Evolutionary conservation across 1,140 invertebrate species (phyloP).

Genomic region (Rhopalosiphum padi): DNA sequence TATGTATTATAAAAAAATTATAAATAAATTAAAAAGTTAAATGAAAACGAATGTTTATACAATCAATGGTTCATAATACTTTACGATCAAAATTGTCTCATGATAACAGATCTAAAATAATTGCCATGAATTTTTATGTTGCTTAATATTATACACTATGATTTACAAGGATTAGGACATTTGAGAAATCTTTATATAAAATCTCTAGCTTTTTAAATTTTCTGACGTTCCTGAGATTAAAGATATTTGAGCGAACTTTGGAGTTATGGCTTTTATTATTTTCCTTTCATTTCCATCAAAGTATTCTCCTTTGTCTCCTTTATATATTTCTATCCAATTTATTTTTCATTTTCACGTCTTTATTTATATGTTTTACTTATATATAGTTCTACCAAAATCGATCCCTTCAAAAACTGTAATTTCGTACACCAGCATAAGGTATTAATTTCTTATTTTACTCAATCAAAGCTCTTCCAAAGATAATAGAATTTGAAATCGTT

Average conservation of each 20-base stretch:
- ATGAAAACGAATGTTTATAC: neutral
- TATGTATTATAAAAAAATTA: neutral
- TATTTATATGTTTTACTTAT: neutral
- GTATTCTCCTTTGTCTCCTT: neutral
- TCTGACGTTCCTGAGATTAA: neutral
- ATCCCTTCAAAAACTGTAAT: neutral
- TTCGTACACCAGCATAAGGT: neutral
- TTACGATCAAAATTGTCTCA: neutral
- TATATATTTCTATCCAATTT: conserved; percentile 22
- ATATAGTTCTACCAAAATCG: neutral
- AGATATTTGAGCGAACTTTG: neutral
- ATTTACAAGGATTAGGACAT: neutral
- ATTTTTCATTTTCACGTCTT: neutral
- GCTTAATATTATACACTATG: neutral
- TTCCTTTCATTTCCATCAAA: neutral
- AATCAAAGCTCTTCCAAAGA: neutral
- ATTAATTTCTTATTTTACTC: neutral
- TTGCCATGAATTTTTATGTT: neutral
- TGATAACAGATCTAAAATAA: neutral
- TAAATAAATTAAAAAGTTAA: neutral
- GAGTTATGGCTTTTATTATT: conserved; percentile 15
- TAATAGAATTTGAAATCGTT: neutral
- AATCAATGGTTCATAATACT: neutral
- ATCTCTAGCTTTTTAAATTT: neutral
- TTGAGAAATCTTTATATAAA: neutral